A percentile compares a stretch with the other conserved stretches of the same genome.
Conservation (phyloP, 53 echinoderm and acorn worm genomes). For the Apostichopus leukothele region DNA sequence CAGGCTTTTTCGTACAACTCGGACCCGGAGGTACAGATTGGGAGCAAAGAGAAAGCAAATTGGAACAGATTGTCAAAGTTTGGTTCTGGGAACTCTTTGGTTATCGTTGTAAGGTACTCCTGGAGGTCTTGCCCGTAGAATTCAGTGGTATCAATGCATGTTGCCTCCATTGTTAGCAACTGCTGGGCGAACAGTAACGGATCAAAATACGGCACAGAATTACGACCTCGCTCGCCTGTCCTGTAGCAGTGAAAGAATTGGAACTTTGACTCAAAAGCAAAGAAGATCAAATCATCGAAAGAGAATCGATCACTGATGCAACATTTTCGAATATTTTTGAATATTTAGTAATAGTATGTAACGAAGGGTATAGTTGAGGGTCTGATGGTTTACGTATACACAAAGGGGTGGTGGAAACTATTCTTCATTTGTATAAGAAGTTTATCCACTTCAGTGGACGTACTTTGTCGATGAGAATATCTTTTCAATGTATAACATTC, state of each 20-base stretch:
- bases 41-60: slow-evolving; percentile 21
- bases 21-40: slow-evolving; percentile 2
- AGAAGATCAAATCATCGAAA: too few relatives aligned
- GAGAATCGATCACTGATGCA: too few relatives aligned
- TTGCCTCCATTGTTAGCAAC: slow-evolving; percentile 6
- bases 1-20: slow-evolving; percentile 4
- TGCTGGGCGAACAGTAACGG: slow-evolving; percentile 9
- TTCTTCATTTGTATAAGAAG: too few relatives aligned
- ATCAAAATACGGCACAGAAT: not conserved
- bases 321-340: too few relatives aligned
- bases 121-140: slow-evolving; percentile 2
- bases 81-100: slow-evolving; percentile 7
- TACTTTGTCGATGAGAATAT: too few relatives aligned
- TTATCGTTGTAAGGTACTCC: not conserved
- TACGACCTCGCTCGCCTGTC: not conserved
- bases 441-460: too few relatives aligned
- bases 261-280: too few relatives aligned
- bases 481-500: too few relatives aligned
- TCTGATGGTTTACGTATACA: too few relatives aligned
- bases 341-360: too few relatives aligned
- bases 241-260: not conserved
- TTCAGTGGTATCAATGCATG: not conserved
- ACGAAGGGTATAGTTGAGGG: too few relatives aligned
- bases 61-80: not conserved
- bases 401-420: too few relatives aligned